These are phyloP conservation scores for Nomada lathburiana DNA, from an alignment of 2,888 invertebrate genomes.

Conservation along the genomic window DNA sequence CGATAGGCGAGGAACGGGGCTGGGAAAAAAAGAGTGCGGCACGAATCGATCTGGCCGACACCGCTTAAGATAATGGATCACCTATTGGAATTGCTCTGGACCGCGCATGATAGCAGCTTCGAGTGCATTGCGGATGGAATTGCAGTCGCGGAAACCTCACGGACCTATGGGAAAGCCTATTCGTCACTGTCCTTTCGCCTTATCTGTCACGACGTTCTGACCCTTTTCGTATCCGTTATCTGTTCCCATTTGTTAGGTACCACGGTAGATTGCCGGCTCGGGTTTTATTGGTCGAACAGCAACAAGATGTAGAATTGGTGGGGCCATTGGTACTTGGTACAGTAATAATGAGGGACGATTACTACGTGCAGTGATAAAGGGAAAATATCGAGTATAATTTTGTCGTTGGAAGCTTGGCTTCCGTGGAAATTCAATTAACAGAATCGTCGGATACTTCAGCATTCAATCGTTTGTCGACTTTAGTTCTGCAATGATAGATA, in stretches of 20 bases:
- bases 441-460: too few species aligned
- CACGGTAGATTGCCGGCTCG: constrained; percentile 57
- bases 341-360: too few species aligned
- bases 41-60: constrained; percentile 66
- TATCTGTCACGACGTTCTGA: constrained; percentile 69
- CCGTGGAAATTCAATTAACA: too few species aligned
- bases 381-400: too few species aligned
- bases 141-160: constrained; percentile 58
- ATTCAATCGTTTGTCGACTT: too few species aligned
- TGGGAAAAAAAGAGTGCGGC: constrained; percentile 47
- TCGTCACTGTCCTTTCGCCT: constrained; percentile 71
- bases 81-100: constrained; percentile 70
- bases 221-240: constrained; percentile 67
- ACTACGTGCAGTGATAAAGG: too few species aligned
- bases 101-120: constrained; percentile 67
- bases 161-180: constrained; percentile 62
- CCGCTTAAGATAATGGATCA: constrained; percentile 74
- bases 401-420: too few species aligned
- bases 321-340: too few species aligned
- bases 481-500: too few species aligned
- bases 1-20: constrained; percentile 28
- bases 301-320: constrained; percentile 38
- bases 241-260: constrained; percentile 65
- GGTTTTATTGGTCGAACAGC: constrained; percentile 58
- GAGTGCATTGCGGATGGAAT: constrained; percentile 66